Percentiles rank a stretch among this genome's conserved stretches.
These are phyloP conservation scores for Bothrops alternatus DNA, from an alignment of 2,797 vertebrate species.

Conservation along the genomic window DNA sequence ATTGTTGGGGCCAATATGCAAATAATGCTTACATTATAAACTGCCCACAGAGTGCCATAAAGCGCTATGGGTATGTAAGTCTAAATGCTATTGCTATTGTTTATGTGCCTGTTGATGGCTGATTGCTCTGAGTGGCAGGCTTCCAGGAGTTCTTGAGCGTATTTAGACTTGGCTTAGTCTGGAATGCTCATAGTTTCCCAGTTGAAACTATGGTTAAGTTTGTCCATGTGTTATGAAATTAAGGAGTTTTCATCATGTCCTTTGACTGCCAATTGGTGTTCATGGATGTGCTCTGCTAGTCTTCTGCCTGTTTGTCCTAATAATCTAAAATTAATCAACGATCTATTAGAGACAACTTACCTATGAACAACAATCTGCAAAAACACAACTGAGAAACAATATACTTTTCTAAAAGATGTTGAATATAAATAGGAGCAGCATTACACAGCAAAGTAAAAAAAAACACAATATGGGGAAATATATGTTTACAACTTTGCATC, in stretches of 20 bases:
- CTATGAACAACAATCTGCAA: not conserved
- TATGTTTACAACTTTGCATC: not conserved
- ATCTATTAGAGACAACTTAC: not conserved
- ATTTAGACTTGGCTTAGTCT: not conserved
- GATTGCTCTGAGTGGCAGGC: not conserved
- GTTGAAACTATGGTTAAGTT: not conserved
- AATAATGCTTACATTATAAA: not conserved
- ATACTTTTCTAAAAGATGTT: not conserved
- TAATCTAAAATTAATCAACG: not conserved
- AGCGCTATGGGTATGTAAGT: not conserved
- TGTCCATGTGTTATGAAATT: not conserved
- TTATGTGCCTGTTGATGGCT: not conserved
- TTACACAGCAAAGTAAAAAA: not conserved
- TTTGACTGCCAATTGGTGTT: not conserved
- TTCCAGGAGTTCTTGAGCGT: not conserved
- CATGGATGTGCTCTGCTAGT: not conserved
- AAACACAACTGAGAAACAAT: not conserved
- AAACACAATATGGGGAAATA: not conserved
- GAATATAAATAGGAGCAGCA: not conserved
- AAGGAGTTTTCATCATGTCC: not conserved
- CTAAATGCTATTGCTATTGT: not conserved
- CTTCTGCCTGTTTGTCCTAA: not conserved
- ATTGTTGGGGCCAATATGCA: not conserved
- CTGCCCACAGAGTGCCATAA: not conserved
- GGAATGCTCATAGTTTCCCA: not conserved